Base-by-base conservation (phyloP, 2,113 vertebrate genomes). In the Gallinago media region DNA sequence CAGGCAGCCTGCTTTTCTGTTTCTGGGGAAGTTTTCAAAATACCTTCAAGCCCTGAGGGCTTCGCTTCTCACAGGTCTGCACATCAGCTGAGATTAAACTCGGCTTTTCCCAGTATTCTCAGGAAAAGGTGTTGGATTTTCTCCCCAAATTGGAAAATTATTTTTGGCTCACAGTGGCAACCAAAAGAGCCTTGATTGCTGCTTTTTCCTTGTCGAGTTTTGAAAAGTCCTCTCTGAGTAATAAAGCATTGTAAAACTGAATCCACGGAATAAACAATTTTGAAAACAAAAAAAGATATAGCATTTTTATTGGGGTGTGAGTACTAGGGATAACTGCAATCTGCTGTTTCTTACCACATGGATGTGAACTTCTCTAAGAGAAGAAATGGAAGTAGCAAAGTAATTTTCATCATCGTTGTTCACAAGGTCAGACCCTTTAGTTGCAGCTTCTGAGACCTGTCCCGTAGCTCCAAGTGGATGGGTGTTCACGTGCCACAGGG, bases 361-460 rank as follows among this genome's bases (percentile, higher is more conserved):
- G 44, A 47, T 5, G 3, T 14, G 52, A 63, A n/a, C 44, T 83
- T 72, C 27, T 70, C 68, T 15, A 21, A 13, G 6, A 59, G 36
- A 21, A 85, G 42, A 49, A 29, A 68, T 4, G 4, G 18, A 47
- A 62, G 46, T 13, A 66, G 42, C 29, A 56, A 32, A 83, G 20
- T 34, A 0, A 21, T 63, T 72, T 26, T 50, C 15, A 2, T 36
- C 2, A 0, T 55, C 5, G 4, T n/a, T 40, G 29, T 25, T 77
- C 54, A 27, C 44, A 14, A 54, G 25, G 21, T 49, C 36, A 36
- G 27, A 46, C 36, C 31, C 1, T 31, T 47, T 11, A 17, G 18
- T 7, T 27, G 22, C 25, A 22, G 40, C 27, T 67, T 26, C 52
- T 22, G 67, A n/a, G 36, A 4, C 23, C 26, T 44, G 49, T 29